A percentile compares a stretch with the other conserved stretches of the same genome.
Evolutionary conservation across 2,888 invertebrate species (phyloP).

Genomic region (Tachina grossa): DNA sequence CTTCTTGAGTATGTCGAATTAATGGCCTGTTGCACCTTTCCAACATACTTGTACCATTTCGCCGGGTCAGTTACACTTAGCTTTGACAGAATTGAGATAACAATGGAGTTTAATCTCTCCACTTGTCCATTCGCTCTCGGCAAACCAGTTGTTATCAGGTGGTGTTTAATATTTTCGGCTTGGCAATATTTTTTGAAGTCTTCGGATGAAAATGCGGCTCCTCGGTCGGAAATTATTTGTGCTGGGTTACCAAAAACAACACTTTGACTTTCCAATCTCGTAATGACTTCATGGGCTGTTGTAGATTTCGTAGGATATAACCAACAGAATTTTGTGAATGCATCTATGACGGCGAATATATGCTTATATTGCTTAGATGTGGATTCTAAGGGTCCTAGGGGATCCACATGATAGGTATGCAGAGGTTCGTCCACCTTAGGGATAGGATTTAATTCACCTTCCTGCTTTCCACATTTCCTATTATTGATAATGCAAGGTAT

Average conservation of each 20-base stretch:
- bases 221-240: slow-evolving; percentile 78
- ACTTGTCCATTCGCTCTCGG: slow-evolving; percentile 62
- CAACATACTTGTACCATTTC: slow-evolving; percentile 4
- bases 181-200: slow-evolving; percentile 78
- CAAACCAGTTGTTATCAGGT: slow-evolving; percentile 59
- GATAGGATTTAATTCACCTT: slow-evolving; percentile 53
- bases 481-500: slow-evolving; percentile 55
- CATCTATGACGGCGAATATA: slow-evolving; percentile 60
- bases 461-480: slow-evolving; percentile 63
- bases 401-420: slow-evolving; percentile 54
- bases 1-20: slow-evolving; percentile 63
- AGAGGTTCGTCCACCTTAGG: slow-evolving; percentile 60
- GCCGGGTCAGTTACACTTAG: slow-evolving; percentile 23
- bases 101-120: slow-evolving; percentile 53
- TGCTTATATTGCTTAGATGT: slow-evolving; percentile 63
- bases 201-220: slow-evolving; percentile 75
- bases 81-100: slow-evolving; percentile 53
- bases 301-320: slow-evolving; percentile 41
- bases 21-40: slow-evolving; percentile 44
- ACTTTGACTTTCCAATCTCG: slow-evolving; percentile 69
- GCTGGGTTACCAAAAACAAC: slow-evolving; percentile 79
- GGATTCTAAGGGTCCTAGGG: slow-evolving; percentile 34
- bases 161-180: slow-evolving; percentile 72
- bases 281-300: slow-evolving; percentile 7
- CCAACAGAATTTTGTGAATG: slow-evolving; percentile 62